Base-by-base conservation (phyloP, 2,888 invertebrate genomes). In the Euproctis similis region DNA sequence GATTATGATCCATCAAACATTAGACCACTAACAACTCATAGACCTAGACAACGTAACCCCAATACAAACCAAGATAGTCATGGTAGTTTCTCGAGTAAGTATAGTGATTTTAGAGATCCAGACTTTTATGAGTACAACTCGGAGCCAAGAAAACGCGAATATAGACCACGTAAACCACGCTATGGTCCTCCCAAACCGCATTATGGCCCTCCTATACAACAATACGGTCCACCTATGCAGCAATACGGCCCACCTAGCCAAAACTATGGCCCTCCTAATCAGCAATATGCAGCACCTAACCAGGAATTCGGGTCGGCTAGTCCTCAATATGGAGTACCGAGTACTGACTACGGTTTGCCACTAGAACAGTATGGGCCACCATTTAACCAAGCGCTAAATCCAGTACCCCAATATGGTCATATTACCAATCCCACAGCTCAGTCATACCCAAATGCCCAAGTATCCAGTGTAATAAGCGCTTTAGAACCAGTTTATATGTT, bases 401-500 rank as follows among this genome's bases (percentile, higher is more conserved):
- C 14, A 4, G 6, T 6, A 4, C 14, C 14, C 3, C n/a, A n/a
- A n/a, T 14, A 14, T 14, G 14, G 14, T 6, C 4, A 14, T 4
- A 6, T 14, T 14, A 14, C 14, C 3, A 21, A 21, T 21, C 21
- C 21, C 10, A 14, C 12, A 24, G 14, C 32, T 17, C 3, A 13
- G 8, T n/a, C 18, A 9, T 12, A 18, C 13, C 28, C 18, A 19
- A 11, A 13, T 8, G n/a, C 28, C 8, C 38, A 46, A 8, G 18
- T 37, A n/a, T 34, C 42, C 4, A 41, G 34, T 4, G 10, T 53
- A 0, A 28, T 54, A 3, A 41, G 44, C 12, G 39, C 52, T 1
- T 38, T 70, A 10, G 81, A 84, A 42, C 81, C 82, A 0, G 63
- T 82, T 0, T 82, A 80, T 25, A 64, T 84, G 61, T 34, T 84